Evolutionary conservation across 2,797 vertebrate species (phyloP), one percentile per base, ranked within the genome.

Genomic region (Onychomys torridus): DNA sequence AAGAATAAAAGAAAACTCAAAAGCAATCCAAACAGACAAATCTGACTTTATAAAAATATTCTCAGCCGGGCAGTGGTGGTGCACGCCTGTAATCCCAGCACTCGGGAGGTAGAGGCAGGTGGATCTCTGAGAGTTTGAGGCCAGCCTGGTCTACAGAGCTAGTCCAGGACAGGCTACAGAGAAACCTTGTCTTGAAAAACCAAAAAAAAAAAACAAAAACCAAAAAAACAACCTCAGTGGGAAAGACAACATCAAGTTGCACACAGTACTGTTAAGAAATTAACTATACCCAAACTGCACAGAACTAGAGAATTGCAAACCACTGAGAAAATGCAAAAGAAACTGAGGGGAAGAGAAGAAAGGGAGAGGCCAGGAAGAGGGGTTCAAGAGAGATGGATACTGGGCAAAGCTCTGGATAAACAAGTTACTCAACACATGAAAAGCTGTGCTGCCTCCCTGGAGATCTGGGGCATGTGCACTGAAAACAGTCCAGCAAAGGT

Each of bases 1-100:
- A 52, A 65, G 8, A 63, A 63, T 61, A 61, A 63, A 77, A 78
- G 2, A 95, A 97, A 97, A 91, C 63, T 94, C 73, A 91, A 93
- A 95, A 85, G 25, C 25, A 40, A 11, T 57, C 67, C 63, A 49
- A 94, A 57, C 69, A n/a, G 88, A 83, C 12, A 90, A 94, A 94
- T 86, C 5, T 86, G 75, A 90, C 61, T 97, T 79, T 65, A 93
- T 49, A 90, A 89, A 77, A 90, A 71, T 81, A 34, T 91, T 90
- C 73, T 82, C 61, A 93, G 11, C n/a, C n/a, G n/a, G n/a, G n/a
- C n/a, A n/a, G n/a, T n/a, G n/a, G n/a, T n/a, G n/a, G n/a, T n/a
- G n/a, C n/a, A n/a, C n/a, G n/a, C n/a, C n/a, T n/a, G n/a, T n/a
- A n/a, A n/a, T n/a, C n/a, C n/a, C n/a, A n/a, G n/a, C n/a, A n/a